Evolutionary conservation across 2,888 invertebrate genomes (phyloP).

Genomic region (Agonopterix arenella): DNA sequence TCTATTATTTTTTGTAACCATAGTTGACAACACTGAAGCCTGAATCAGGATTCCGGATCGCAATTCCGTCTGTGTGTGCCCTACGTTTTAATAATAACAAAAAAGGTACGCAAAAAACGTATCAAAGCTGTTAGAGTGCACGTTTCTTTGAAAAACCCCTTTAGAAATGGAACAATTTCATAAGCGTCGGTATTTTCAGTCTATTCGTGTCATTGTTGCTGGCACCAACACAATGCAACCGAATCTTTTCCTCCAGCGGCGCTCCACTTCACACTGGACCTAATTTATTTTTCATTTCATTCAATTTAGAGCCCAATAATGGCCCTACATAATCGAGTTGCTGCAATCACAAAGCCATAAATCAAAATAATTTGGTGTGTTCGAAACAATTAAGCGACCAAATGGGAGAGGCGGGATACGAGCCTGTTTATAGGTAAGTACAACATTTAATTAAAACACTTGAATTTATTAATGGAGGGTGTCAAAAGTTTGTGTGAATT

Average conservation of each 20-base stretch:
- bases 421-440: slow-evolving; percentile 16
- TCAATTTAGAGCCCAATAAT: slow-evolving; percentile 60
- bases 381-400: slow-evolving; percentile 61
- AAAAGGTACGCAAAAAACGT: no score
- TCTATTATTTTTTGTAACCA: no score
- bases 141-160: no score
- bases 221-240: slow-evolving; percentile 24
- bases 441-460: slow-evolving; percentile 25
- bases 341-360: slow-evolving; percentile 71
- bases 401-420: slow-evolving; percentile 45
- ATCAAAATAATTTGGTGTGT: slow-evolving; percentile 71
- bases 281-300: slow-evolving; percentile 69
- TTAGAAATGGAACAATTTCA: not conserved
- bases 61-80: no score
- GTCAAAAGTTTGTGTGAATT: slow-evolving; percentile 1
- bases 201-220: not conserved
- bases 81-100: no score
- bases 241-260: slow-evolving; percentile 27
- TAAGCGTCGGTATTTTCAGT: slow-evolving; percentile 9
- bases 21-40: no score
- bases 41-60: no score
- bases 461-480: slow-evolving; percentile 15
- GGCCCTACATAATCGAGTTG: slow-evolving; percentile 67
- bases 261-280: slow-evolving; percentile 39
- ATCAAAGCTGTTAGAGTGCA: no score